Base-by-base conservation (phyloP, 2,113 vertebrate species). In the Chaetodon auriga region DNA sequence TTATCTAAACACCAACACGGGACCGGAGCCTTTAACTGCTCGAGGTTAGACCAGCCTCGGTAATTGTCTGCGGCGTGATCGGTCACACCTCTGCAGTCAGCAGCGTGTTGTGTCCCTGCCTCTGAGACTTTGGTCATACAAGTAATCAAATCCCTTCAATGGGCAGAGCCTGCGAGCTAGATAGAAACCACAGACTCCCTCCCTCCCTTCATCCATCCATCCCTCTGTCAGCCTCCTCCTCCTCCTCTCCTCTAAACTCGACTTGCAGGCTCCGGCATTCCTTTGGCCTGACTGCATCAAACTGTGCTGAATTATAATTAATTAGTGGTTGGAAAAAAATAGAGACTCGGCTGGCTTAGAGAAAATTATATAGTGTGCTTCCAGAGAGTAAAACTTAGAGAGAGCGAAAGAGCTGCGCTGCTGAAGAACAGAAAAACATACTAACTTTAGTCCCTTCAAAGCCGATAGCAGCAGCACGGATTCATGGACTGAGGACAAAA, bases 271-370 rank as follows among this genome's bases (percentile, higher is more conserved):
- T 94, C 91, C 64, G 87, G 88, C 92, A 94, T 96, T 96, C 95
- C 93, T 93, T 89, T 72, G 81, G 92, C 92, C 94, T 95, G 93
- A 96, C 92, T 94, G 93, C 89, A 92, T 94, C 91, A 93, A 92
- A 92, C 89, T 94, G 84, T 48, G 60, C 92, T 92, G 87, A 90
- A 85, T 94, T 95, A 92, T 74, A 86, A 92, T 89, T 95, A 95
- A 96, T 95, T 94, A 94, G 95, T 90, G 96, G 95, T 95, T 18
- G 92, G 95, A 95, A 96, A 95, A 90, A 95, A 95, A 95, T 90
- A 91, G 92, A 91, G 93, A 87, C 93, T 78, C 85, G 85, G 89
- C 88, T 90, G 94, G 94, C 93, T 87, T 83, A 83, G 84, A 93
- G 93, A 94, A 95, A 95, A 96, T 95, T 90, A 94, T 90, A 95